phyloP scores from a whole-genome alignment of 2,888 invertebrate genomes.

The Desoria tigrina region DNA sequence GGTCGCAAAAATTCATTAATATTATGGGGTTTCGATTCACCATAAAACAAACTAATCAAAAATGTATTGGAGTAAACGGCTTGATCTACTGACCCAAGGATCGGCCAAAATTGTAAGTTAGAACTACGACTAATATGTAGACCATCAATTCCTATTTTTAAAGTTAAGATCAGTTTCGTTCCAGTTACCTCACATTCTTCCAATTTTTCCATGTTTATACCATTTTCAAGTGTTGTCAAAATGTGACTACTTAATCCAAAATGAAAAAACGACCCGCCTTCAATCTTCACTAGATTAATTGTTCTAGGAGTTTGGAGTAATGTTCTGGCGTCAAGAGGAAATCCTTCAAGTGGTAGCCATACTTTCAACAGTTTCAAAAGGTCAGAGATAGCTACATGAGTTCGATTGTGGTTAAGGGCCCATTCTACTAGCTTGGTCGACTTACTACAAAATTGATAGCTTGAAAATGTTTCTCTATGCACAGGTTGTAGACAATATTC shows the following conservation, averaged over 20 bases:
- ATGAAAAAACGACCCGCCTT: slow-evolving; percentile 6
- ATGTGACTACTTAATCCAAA: slow-evolving; percentile 11
- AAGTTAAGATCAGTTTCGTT: neutral
- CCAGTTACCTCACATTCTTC: neutral
- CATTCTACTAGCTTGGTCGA: neutral
- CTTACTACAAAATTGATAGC: neutral
- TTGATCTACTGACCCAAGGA: slow-evolving; percentile 6
- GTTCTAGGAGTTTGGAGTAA: slow-evolving; percentile 12
- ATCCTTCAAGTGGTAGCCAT: neutral
- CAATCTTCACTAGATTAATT: neutral
- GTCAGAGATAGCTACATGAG: neutral
- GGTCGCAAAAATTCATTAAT: slow-evolving; percentile 3
- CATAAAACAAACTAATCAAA: slow-evolving; percentile 11
- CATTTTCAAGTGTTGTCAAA: neutral
- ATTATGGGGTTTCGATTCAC: neutral
- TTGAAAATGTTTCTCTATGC: neutral
- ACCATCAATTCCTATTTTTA: slow-evolving; percentile 3
- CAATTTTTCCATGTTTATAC: neutral
- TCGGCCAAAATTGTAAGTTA: slow-evolving; percentile 10
- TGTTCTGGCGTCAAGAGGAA: slow-evolving; percentile 15
- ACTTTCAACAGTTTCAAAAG: neutral
- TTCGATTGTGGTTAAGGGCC: slow-evolving; percentile 5
- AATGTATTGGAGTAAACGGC: neutral
- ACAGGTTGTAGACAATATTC: too few species aligned
- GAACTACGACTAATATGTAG: slow-evolving; percentile 3